phyloP scores from a whole-genome alignment of 2,113 vertebrate genomes.

The Ageneiosus marmoratus region DNA sequence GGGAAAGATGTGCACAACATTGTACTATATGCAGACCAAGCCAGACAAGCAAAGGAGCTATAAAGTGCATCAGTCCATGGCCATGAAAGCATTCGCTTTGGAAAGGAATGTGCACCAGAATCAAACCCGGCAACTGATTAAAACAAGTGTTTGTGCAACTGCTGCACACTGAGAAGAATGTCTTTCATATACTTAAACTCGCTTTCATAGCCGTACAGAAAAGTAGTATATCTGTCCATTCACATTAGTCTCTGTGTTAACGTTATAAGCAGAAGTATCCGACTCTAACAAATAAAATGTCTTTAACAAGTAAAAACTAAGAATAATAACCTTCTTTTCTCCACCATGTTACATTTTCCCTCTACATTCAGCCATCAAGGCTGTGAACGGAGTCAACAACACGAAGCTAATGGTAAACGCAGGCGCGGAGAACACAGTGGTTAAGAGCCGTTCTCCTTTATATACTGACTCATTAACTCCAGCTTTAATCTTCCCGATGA shows the following conservation, averaged over 20 bases:
- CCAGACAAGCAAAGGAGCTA: constrained; percentile 3
- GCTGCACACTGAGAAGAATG: constrained; percentile 17
- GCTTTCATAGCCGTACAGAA: not conserved
- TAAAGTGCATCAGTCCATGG: not conserved
- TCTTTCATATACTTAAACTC: constrained; percentile 26
- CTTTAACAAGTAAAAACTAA: not conserved
- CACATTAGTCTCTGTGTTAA: not conserved
- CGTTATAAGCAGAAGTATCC: not conserved
- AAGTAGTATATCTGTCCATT: not conserved
- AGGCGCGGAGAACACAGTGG: constrained; percentile 32
- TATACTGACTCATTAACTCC: constrained; percentile 29
- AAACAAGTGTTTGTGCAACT: not conserved
- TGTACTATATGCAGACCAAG: constrained; percentile 68
- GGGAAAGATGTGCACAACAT: constrained; percentile 60
- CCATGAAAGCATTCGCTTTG: constrained; percentile 6
- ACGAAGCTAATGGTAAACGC: constrained; percentile 17
- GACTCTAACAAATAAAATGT: constrained; percentile 8
- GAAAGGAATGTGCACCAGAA: not conserved
- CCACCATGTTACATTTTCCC: not conserved
- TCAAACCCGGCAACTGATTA: not conserved
- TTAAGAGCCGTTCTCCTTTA: constrained; percentile 38
- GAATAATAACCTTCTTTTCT: constrained; percentile 16
- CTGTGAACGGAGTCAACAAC: constrained; percentile 28
- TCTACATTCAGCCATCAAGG: constrained; percentile 36
- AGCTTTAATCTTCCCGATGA: constrained; percentile 25